Percentiles rank a stretch among this genome's conserved stretches.
phyloP scores from a whole-genome alignment of 2,888 invertebrate genomes.

The Trissolcus japonicus region DNA sequence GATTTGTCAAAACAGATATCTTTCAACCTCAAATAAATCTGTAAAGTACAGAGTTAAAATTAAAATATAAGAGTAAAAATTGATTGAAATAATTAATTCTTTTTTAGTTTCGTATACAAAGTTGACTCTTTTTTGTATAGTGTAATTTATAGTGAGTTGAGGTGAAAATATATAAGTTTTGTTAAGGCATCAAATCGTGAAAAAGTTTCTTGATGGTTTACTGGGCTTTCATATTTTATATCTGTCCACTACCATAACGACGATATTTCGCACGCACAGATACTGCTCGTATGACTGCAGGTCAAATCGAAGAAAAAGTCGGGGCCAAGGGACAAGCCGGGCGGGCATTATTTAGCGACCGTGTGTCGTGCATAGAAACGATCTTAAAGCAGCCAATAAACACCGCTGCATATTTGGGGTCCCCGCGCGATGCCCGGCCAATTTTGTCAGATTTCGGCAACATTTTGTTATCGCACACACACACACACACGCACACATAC shows the following conservation, averaged over 20 bases:
- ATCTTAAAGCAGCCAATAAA: constrained; percentile 77
- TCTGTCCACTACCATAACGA: no score
- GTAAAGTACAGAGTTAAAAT: not conserved
- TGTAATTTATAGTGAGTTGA: no score
- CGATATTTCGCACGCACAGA: constrained; percentile 30
- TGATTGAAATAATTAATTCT: no score
- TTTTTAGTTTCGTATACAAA: no score
- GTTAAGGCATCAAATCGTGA: no score
- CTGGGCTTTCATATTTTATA: no score
- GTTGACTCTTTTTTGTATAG: no score
- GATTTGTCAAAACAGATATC: constrained; percentile 24
- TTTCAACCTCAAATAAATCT: constrained; percentile 1
- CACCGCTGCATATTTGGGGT: constrained; percentile 63
- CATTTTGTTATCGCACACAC: no score
- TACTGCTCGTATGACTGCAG: constrained; percentile 43
- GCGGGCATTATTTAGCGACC: constrained; percentile 75
- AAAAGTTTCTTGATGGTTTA: no score
- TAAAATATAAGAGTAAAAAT: not conserved
- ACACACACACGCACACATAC: constrained; percentile 60
- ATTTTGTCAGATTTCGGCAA: constrained; percentile 76
- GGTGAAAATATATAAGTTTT: no score
- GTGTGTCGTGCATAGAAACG: constrained; percentile 77
- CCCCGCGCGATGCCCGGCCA: constrained; percentile 66
- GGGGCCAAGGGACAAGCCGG: constrained; percentile 34
- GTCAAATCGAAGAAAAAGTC: constrained; percentile 34